Conservation (phyloP, 2,113 vertebrate genomes). For the Melanerpes formicivorus region DNA sequence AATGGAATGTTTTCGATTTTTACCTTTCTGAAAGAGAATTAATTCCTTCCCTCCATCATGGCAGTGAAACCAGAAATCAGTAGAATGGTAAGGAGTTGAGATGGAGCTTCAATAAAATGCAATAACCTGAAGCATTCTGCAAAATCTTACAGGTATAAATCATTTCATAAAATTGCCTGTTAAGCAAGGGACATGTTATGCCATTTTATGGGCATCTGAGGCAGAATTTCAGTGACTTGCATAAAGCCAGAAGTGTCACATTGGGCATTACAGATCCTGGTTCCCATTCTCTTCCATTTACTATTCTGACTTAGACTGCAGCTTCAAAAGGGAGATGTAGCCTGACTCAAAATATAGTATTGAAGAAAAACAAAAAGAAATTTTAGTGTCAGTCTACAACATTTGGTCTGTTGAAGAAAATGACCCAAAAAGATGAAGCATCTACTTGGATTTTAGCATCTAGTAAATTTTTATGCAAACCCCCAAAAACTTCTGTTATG, state of each 20-base stretch:
- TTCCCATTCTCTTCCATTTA: not conserved
- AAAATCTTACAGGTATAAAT: not conserved
- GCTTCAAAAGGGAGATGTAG: not conserved
- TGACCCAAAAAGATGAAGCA: fast-evolving
- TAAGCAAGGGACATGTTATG: not conserved
- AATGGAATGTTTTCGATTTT: not conserved
- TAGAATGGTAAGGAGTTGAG: not conserved
- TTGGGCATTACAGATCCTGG: not conserved
- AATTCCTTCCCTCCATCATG: not conserved
- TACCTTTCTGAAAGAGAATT: not conserved
- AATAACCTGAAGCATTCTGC: not conserved
- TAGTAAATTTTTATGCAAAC: not conserved
- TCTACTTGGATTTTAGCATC: not conserved
- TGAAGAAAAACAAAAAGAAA: not conserved
- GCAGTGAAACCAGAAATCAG: not conserved
- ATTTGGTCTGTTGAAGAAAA: not conserved
- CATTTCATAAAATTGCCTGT: not conserved
- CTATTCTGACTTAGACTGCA: not conserved
- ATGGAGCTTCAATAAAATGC: not conserved
- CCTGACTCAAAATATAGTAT: not conserved
- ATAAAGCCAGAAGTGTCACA: not conserved
- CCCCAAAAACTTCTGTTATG: not conserved
- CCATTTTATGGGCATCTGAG: not conserved
- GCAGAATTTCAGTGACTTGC: not conserved
- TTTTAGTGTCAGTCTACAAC: not conserved